A percentile compares a stretch with the other conserved stretches of the same genome.
Conservation (phyloP, 2,113 vertebrate species). For the Cacatua alba region DNA sequence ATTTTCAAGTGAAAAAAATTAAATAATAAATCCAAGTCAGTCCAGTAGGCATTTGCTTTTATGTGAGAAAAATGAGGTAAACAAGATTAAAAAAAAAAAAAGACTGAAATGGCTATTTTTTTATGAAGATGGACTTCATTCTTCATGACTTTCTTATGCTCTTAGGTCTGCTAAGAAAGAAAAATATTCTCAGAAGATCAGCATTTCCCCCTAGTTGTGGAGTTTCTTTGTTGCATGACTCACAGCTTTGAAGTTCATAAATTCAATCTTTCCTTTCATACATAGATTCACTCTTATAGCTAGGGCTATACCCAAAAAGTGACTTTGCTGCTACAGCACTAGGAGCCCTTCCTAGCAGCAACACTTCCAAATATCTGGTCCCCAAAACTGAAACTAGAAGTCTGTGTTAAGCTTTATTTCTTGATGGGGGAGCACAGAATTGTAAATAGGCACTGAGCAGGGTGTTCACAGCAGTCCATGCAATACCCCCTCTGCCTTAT, state of each 20-base stretch:
- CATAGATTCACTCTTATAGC: neutral
- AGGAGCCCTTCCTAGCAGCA: neutral
- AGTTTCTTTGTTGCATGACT: neutral
- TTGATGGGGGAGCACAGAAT: neutral
- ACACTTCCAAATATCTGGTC: neutral
- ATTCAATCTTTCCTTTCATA: neutral
- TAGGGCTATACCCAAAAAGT: neutral
- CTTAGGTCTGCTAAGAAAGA: neutral
- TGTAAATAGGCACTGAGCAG: neutral
- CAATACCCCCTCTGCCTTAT: neutral
- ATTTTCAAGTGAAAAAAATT: neutral
- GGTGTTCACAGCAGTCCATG: neutral
- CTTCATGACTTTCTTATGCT: neutral
- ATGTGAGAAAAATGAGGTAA: neutral
- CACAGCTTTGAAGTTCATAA: constrained; percentile 4
- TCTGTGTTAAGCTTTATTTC: neutral
- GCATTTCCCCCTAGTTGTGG: neutral
- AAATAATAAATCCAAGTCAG: neutral
- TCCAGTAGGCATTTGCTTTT: neutral
- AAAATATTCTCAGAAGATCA: neutral
- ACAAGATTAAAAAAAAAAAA: neutral
- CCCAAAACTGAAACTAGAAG: neutral
- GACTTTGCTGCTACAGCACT: neutral
- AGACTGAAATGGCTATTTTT: neutral
- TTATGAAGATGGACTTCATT: neutral